These are phyloP conservation scores for Pseudomyrmex cubaensis DNA, from an alignment of 1,140 invertebrate species.

Conservation along the genomic window DNA sequence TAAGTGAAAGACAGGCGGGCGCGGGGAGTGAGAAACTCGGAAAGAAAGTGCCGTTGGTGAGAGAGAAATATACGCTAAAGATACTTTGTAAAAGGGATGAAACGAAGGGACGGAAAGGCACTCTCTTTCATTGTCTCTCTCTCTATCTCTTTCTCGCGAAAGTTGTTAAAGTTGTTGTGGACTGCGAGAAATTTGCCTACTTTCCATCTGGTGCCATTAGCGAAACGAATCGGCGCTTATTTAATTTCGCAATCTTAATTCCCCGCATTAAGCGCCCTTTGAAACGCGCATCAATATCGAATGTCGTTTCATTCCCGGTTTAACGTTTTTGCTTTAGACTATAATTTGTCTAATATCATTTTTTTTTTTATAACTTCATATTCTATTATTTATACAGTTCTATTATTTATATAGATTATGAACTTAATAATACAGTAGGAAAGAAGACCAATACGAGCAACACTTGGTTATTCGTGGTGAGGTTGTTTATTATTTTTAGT, in stretches of 20 bases:
- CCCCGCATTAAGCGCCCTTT: neutral
- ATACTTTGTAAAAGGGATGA: constrained; percentile 1
- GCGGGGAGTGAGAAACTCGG: neutral
- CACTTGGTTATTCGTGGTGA: no score
- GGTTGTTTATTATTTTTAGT: no score
- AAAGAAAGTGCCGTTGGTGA: neutral
- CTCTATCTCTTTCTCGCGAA: neutral
- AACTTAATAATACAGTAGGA: no score
- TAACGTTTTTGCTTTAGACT: neutral
- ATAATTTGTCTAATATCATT: neutral
- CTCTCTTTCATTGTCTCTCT: neutral
- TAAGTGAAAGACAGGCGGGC: constrained; percentile 54
- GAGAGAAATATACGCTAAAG: neutral
- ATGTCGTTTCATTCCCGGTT: constrained; percentile 16
- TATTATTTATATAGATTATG: neutral
- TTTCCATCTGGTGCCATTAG: constrained; percentile 25
- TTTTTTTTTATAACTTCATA: no score
- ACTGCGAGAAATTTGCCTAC: constrained; percentile 33
- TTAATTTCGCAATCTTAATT: neutral
- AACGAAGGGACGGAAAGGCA: neutral
- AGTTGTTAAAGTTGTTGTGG: constrained; percentile 17
- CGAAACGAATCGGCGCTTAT: constrained; percentile 14
- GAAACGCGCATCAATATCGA: constrained; percentile 17
- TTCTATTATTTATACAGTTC: no score
- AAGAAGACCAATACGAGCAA: no score